Evolutionary conservation across 2,888 invertebrate species (phyloP).

Genomic region (Achlya flavicornis): DNA sequence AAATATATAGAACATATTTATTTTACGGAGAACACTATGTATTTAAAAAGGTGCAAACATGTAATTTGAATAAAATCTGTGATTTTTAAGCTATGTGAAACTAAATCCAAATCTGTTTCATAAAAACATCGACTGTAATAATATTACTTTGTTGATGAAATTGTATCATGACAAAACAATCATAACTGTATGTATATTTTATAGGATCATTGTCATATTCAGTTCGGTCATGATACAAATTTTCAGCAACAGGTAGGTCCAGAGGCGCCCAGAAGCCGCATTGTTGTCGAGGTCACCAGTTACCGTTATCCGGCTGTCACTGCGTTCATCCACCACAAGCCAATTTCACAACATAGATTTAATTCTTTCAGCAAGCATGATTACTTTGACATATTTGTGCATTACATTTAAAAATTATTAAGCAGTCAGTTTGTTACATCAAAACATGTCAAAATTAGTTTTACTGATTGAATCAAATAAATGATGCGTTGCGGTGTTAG

Average conservation of each 20-base stretch:
- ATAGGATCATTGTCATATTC: too few relatives aligned
- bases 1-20: not conserved
- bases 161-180: constrained; percentile 6
- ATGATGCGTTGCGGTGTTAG: not conserved
- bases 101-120: not conserved
- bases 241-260: constrained; percentile 56
- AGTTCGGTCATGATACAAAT: constrained; percentile 2
- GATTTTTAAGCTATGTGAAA: constrained; percentile 7
- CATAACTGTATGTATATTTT: not conserved
- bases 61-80: not conserved
- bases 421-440: constrained; percentile 1
- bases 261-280: constrained; percentile 71
- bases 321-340: constrained; percentile 50
- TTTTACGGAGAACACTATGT: not conserved
- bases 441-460: not conserved
- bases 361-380: constrained; percentile 30
- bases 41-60: not conserved
- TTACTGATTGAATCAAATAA: not conserved
- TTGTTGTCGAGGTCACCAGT: constrained; percentile 39
- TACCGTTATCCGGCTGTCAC: constrained; percentile 68
- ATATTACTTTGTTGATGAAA: not conserved
- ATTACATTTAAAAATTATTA: not conserved
- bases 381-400: constrained; percentile 9
- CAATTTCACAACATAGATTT: constrained; percentile 24
- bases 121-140: not conserved